phyloP scores from a whole-genome alignment of 2,113 vertebrate species.

The human region DNA sequence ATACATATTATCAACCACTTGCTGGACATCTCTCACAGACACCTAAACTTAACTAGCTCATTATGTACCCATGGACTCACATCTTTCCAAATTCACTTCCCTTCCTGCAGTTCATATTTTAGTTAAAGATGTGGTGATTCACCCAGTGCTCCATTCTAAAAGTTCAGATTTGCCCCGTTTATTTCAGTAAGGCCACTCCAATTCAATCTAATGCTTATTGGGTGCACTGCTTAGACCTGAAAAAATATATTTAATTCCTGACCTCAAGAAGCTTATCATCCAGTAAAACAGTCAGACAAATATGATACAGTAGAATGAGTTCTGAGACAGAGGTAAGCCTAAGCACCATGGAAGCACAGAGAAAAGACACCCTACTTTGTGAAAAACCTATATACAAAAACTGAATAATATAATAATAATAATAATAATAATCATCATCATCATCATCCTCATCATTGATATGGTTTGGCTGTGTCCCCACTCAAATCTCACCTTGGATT shows the following conservation, averaged over 20 bases:
- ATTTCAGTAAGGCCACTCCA: constrained; percentile 10
- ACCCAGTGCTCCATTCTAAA: background rate
- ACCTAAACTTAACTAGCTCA: background rate
- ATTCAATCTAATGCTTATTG: background rate
- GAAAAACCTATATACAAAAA: background rate
- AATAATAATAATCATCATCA: background rate
- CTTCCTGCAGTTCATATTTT: background rate
- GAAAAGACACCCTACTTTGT: background rate
- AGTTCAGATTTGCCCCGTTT: background rate
- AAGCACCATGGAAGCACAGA: background rate
- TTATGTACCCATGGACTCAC: background rate
- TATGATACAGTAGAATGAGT: background rate
- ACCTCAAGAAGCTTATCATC: background rate
- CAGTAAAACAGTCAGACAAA: constrained; percentile 21
- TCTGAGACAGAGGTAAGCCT: background rate
- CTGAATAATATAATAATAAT: background rate
- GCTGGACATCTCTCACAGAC: background rate
- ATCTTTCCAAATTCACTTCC: constrained; percentile 30
- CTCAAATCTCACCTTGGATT: too few relatives aligned
- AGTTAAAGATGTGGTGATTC: background rate
- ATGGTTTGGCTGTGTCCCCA: too few relatives aligned
- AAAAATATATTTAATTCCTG: constrained; percentile 5
- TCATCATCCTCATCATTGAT: background rate
- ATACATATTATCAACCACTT: background rate
- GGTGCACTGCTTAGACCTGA: background rate